Base-by-base conservation (phyloP, 2,113 vertebrate species). In the Syngnathus scovelli region DNA sequence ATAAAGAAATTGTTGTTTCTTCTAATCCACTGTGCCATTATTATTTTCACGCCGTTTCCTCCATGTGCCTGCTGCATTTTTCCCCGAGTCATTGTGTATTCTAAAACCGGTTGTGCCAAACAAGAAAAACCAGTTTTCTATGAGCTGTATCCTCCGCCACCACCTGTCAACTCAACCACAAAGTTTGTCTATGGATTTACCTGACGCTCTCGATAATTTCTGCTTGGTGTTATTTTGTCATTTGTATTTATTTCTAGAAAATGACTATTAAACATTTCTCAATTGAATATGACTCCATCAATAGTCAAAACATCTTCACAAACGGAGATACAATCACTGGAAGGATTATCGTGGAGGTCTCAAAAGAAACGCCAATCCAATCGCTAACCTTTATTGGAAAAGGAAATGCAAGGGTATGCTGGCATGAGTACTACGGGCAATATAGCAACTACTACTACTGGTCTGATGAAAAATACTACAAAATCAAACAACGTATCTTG, bases 251-350 rank as follows among this genome's bases (percentile, higher is more conserved):
- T 51, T 39, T 52, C 36, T 9, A 9, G 43, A 71, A 43, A 58
- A 87, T 88, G 84, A 1, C 78, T 9, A 82, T 89, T 41, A 77
- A 0, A 16, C 71, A 0, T 1, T 78, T 91, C 43, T 56, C 70
- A 0, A 76, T 91, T 43, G 83, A 89, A 72, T 91, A 90, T 16
- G 79, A 90, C 23, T 79, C 85, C 23, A 64, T 89, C 74, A 90
- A 90, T 66, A 70, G 67, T 64, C 61, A 36, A 4, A 89, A 90
- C 69, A 87, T 55, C 19, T 90, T 91, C 64, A 85, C 86, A 38
- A 81, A 80, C 62, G 89, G 89, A 76, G 88, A 91, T 15, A 62
- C 44, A 33, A 67, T 91, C 7, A 77, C 81, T 36, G 89, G 90
- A n/a, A 71, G 80, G 61, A 81, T 91, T 48, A 77, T 83, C 12